Percentiles rank a stretch among this genome's conserved stretches.
Evolutionary conservation across 1,140 invertebrate species (phyloP).

Genomic region (Drosophila neocordata): DNA sequence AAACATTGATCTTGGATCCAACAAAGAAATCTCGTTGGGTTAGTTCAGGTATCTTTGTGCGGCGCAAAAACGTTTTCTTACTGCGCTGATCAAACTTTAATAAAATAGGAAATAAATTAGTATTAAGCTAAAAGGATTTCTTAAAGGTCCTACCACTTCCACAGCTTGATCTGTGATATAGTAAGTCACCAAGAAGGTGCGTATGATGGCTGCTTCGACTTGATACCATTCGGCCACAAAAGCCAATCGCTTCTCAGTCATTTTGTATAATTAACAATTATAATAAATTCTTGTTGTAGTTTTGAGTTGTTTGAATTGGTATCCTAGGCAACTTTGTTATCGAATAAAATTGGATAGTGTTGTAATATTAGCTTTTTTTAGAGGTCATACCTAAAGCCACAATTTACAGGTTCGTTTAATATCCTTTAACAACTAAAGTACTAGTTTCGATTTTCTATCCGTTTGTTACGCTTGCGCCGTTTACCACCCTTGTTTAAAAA

Average conservation of each 20-base stretch:
- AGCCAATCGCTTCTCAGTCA: conserved; percentile 50
- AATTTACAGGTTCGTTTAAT: too few species aligned
- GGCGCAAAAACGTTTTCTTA: conserved; percentile 89
- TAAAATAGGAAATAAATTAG: background rate
- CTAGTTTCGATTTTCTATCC: too few species aligned
- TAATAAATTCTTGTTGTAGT: conserved; percentile 2
- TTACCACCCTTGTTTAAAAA: too few species aligned
- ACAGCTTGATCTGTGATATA: conserved; percentile 89
- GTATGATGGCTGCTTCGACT: conserved; percentile 87
- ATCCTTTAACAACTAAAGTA: too few species aligned
- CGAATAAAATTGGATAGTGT: background rate
- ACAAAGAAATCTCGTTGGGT: conserved; percentile 89
- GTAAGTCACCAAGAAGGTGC: conserved; percentile 90
- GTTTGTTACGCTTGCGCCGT: too few species aligned
- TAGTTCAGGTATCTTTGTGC: conserved; percentile 88
- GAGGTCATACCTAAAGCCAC: background rate
- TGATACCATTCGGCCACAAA: conserved; percentile 94
- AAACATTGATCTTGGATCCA: conserved; percentile 89
- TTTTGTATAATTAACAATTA: background rate
- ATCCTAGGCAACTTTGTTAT: conserved; percentile 1
- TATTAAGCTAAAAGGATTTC: background rate
- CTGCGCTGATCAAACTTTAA: conserved; percentile 90
- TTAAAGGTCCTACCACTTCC: conserved; percentile 86
- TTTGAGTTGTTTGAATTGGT: background rate
- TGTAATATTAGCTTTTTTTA: background rate